A percentile compares a stretch with the other conserved stretches of the same genome.
Evolutionary conservation across 2,888 invertebrate species (phyloP).

Genomic region (Dicyrtoma fusca): DNA sequence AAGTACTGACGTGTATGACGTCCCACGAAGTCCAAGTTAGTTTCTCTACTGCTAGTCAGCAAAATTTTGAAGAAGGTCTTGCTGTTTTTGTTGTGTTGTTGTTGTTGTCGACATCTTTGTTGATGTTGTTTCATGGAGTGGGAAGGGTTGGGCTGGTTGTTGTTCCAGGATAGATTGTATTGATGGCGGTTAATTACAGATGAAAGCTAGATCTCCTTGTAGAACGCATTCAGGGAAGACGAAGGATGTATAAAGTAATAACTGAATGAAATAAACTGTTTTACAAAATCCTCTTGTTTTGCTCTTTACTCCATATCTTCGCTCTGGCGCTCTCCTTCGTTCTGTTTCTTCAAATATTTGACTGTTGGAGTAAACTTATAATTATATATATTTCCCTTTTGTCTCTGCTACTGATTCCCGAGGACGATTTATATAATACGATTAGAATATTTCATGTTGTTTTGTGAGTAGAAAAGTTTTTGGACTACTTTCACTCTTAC

Average conservation of each 20-base stretch:
- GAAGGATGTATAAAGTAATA: slow-evolving; percentile 6
- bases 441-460: neutral
- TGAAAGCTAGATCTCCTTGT: neutral
- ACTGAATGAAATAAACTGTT: slow-evolving; percentile 7
- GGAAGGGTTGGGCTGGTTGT: no score
- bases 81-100: neutral
- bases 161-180: no score
- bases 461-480: no score
- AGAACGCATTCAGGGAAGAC: neutral
- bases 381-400: no score
- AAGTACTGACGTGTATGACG: no score
- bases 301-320: slow-evolving; percentile 13
- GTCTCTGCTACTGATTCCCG: neutral
- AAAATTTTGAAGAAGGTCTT: neutral
- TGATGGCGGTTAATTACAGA: neutral
- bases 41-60: neutral
- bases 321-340: neutral
- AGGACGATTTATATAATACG: neutral
- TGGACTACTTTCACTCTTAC: slow-evolving; percentile 18
- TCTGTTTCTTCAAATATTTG: neutral
- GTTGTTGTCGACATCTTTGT: neutral
- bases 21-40: neutral
- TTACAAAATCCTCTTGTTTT: slow-evolving; percentile 13
- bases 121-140: neutral
- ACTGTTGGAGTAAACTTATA: no score